Percentiles rank a stretch among this genome's conserved stretches.
phyloP scores from a whole-genome alignment of 2,888 invertebrate species.

The Catocala nupta region DNA sequence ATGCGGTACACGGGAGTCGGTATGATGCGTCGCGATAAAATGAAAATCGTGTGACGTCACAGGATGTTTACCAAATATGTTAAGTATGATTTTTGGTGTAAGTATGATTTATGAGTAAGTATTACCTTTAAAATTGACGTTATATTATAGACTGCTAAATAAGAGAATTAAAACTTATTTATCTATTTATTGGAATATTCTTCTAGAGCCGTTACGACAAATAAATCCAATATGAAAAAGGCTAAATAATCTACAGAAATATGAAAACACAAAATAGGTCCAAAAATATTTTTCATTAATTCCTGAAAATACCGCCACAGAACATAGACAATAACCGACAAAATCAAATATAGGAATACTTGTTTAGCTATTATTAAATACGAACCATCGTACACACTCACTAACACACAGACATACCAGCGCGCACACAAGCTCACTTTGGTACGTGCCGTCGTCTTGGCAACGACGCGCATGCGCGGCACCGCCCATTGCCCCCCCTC shows the following conservation, averaged over 20 bases:
- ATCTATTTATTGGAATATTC: too few species aligned
- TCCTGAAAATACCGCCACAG: constrained; percentile 7
- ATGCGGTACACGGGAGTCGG: constrained; percentile 64
- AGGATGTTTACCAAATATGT: constrained; percentile 40
- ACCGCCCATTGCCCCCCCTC: constrained; percentile 77
- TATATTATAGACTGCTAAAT: too few species aligned
- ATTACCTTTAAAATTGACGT: neutral
- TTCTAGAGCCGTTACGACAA: neutral
- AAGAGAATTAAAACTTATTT: too few species aligned
- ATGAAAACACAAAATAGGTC: neutral
- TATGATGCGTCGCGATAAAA: constrained; percentile 59
- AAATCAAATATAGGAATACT: constrained; percentile 52
- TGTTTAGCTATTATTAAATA: constrained; percentile 57
- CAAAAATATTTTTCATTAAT: neutral
- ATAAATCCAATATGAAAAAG: neutral
- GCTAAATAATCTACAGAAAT: neutral
- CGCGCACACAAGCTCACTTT: constrained; percentile 67
- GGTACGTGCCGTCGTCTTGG: constrained; percentile 89
- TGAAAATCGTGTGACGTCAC: constrained; percentile 66
- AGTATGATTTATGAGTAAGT: constrained; percentile 14
- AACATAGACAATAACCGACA: constrained; percentile 25
- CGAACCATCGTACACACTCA: constrained; percentile 37
- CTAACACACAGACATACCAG: constrained; percentile 28
- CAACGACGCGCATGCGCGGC: constrained; percentile 88
- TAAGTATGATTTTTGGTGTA: constrained; percentile 23